A percentile compares a stretch with the other conserved stretches of the same genome.
Evolutionary conservation across 2,113 vertebrate genomes (phyloP).

Genomic region (Melanocharis versteri): DNA sequence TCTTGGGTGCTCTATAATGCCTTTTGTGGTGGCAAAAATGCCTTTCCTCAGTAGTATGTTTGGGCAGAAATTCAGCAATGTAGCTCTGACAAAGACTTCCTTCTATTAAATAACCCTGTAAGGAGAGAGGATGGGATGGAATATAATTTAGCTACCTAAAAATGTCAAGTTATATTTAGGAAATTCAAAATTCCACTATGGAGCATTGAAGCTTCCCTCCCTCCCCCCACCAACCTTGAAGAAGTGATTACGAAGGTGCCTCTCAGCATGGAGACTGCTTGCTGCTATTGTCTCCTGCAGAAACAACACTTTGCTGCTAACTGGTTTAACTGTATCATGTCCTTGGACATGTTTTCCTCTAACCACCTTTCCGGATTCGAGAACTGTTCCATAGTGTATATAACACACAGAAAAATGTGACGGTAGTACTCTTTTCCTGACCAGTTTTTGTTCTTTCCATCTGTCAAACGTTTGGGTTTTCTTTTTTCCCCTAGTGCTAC

Average conservation of each 20-base stretch:
- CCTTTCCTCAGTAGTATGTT: neutral
- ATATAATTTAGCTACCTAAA: neutral
- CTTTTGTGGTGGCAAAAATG: neutral
- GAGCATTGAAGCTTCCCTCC: neutral
- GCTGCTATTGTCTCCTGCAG: conserved; percentile 35
- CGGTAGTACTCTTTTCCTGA: neutral
- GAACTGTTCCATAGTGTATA: neutral
- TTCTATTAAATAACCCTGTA: neutral
- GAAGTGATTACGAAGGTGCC: conserved; percentile 3
- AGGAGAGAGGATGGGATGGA: neutral
- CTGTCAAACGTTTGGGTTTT: conserved; percentile 58
- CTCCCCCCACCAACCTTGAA: neutral
- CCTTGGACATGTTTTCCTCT: neutral
- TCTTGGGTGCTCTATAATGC: neutral
- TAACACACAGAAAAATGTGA: neutral
- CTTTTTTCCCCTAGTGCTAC: conserved; percentile 2
- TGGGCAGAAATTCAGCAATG: neutral
- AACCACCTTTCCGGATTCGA: neutral
- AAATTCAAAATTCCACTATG: neutral
- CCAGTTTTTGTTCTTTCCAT: conserved; percentile 44
- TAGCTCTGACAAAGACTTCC: neutral
- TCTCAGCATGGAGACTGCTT: conserved; percentile 27
- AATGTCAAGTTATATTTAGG: neutral
- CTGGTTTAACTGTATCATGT: conserved; percentile 44
- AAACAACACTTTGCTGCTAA: conserved; percentile 11